A percentile compares a stretch with the other conserved stretches of the same genome.
Conservation (phyloP, 2,888 invertebrate genomes). For the Siphlonurus alternatus region DNA sequence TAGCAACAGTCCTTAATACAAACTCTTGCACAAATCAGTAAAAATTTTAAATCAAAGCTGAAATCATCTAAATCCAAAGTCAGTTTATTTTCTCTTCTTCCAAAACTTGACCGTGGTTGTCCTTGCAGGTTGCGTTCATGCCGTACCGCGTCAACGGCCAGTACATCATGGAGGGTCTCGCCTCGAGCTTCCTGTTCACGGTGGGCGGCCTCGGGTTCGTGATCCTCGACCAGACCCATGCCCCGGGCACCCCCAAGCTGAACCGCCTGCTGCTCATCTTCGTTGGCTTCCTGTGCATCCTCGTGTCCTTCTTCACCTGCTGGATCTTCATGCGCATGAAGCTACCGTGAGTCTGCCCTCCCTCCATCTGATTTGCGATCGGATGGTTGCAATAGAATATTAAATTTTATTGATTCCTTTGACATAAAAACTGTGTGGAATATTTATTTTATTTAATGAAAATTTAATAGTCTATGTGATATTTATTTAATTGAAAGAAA, state of each 20-base stretch:
- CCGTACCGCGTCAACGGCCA: conserved; percentile 97
- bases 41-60: too few species aligned
- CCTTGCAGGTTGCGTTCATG: conserved; percentile 79
- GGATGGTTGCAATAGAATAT: background rate
- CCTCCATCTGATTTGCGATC: background rate
- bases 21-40: too few species aligned
- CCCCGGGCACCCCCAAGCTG: conserved; percentile 74
- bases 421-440: background rate
- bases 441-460: background rate
- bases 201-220: conserved; percentile 94
- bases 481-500: too few species aligned
- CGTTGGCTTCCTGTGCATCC: conserved; percentile 79
- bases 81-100: too few species aligned
- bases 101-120: too few species aligned
- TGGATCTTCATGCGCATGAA: conserved; percentile 99
- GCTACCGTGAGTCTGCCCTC: conserved; percentile 45
- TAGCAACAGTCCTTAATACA: too few species aligned
- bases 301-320: conserved; percentile 88
- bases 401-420: background rate
- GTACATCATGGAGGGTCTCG: conserved; percentile 98
- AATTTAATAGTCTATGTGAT: too few species aligned
- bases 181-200: conserved; percentile 92
- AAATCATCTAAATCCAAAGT: too few species aligned
- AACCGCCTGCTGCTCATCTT: conserved; percentile 78
- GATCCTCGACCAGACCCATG: conserved; percentile 86